A percentile compares a stretch with the other conserved stretches of the same genome.
Conservation (phyloP, 2,888 invertebrate genomes). For the Nezara viridula region DNA sequence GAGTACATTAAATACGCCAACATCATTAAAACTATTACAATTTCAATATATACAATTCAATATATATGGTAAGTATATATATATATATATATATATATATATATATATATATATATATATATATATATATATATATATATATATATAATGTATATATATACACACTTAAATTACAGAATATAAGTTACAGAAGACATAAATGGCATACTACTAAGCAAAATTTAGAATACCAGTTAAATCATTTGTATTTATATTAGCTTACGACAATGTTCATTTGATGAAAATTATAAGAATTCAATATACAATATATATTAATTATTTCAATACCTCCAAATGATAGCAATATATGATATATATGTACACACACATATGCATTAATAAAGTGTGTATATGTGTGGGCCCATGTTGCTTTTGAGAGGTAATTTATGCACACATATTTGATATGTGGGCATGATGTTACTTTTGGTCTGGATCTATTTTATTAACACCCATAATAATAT, state of each 20-base stretch:
- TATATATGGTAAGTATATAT: slow-evolving; percentile 47
- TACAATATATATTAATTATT: slow-evolving; percentile 13
- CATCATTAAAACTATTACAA: slow-evolving; percentile 54
- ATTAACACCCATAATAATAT: background rate
- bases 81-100: slow-evolving; percentile 60
- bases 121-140: slow-evolving; percentile 63
- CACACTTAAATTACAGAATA: slow-evolving; percentile 9
- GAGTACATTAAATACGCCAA: slow-evolving; percentile 47
- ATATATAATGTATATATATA: no score
- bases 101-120: slow-evolving; percentile 62
- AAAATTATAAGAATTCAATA: slow-evolving; percentile 9
- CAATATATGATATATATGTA: background rate
- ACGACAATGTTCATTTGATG: background rate
- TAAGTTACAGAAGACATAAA: slow-evolving; percentile 44
- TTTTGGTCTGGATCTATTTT: slow-evolving; percentile 25
- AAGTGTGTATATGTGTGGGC: background rate
- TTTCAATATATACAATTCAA: slow-evolving; percentile 56
- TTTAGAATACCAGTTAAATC: slow-evolving; percentile 23
- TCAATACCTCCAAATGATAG: background rate
- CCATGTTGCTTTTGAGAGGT: background rate
- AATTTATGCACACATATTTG: slow-evolving; percentile 16
- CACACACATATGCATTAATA: background rate
- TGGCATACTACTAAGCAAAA: slow-evolving; percentile 24
- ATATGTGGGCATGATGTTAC: background rate
- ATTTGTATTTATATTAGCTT: slow-evolving; percentile 12